These are phyloP conservation scores for Hylia prasina DNA, from an alignment of 2,113 vertebrate species.

Conservation along the genomic window DNA sequence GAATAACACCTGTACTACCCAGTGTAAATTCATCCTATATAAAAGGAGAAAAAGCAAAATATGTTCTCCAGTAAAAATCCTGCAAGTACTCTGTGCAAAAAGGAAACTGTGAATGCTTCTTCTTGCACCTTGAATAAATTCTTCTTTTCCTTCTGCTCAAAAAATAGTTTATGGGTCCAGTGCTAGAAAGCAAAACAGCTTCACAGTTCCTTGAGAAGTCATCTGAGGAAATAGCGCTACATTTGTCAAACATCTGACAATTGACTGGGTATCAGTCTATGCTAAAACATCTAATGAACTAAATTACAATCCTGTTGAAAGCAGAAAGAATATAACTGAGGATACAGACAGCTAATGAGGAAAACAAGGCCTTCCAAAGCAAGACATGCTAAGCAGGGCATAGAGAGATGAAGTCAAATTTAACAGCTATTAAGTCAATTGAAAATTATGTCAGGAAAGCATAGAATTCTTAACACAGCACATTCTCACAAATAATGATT, in stretches of 20 bases:
- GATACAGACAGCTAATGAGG: background rate
- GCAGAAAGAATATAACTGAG: background rate
- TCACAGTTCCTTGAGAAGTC: background rate
- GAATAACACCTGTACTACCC: background rate
- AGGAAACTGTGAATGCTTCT: background rate
- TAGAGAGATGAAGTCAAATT: slow-evolving; percentile 20
- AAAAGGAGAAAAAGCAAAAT: background rate
- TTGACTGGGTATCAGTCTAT: background rate
- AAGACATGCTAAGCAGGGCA: background rate
- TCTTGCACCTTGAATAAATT: background rate
- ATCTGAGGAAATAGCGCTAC: background rate
- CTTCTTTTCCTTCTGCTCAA: background rate
- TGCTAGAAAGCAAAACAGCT: background rate
- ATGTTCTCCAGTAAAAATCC: background rate
- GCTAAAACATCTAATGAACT: background rate
- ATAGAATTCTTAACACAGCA: background rate
- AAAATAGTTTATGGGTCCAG: background rate
- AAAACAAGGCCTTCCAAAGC: background rate
- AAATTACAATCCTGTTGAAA: background rate
- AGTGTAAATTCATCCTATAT: background rate
- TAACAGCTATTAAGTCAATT: slow-evolving; percentile 8
- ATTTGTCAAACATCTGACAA: background rate
- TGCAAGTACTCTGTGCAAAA: background rate
- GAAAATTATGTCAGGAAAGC: slow-evolving; percentile 2
- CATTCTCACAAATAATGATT: background rate